Percentiles rank a stretch among this genome's conserved stretches.
Conservation (phyloP, 2,113 vertebrate genomes). For the Plestiodon gilberti region DNA sequence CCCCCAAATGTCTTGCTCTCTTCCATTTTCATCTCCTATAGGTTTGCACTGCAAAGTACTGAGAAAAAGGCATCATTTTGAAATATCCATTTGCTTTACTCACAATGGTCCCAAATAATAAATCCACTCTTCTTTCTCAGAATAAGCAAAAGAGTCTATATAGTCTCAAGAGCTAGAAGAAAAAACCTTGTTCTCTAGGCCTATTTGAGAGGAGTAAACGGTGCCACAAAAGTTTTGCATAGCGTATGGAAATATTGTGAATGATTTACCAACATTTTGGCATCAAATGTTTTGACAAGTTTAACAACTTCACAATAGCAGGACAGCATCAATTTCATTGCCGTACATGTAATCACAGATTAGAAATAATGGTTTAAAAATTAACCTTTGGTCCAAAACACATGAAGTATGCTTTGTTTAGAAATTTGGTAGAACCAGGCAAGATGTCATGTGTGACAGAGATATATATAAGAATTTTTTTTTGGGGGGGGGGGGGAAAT, state of each 20-base stretch:
- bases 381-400: neutral
- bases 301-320: neutral
- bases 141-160: neutral
- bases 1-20: neutral
- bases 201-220: neutral
- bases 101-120: neutral
- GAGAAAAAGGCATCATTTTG: neutral
- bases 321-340: neutral
- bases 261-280: conserved; percentile 5
- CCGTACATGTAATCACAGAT: neutral
- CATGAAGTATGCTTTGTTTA: neutral
- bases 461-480: neutral
- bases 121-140: neutral
- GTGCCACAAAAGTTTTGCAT: neutral
- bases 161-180: neutral
- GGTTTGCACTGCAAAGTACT: neutral
- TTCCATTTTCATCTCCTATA: neutral
- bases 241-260: neutral
- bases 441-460: neutral
- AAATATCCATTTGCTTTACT: neutral
- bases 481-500: no score
- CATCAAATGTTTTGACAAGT: neutral
- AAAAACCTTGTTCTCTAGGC: neutral
- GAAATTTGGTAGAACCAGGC: neutral
- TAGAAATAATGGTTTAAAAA: neutral